phyloP scores from a whole-genome alignment of 2,113 vertebrate species.

The Lycocorax pyrrhopterus region DNA sequence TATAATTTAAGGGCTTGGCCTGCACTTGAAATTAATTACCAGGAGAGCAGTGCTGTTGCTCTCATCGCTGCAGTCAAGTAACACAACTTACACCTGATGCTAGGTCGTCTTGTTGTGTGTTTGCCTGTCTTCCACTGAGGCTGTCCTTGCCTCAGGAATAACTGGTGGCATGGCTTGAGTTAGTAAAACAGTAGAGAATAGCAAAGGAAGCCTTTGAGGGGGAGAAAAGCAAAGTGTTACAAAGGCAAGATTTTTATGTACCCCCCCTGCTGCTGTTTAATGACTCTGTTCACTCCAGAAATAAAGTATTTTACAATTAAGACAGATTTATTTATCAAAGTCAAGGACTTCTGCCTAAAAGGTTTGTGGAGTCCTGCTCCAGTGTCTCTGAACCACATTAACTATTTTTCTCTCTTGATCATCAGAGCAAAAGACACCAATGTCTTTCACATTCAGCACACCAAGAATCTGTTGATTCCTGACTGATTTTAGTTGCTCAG shows the following conservation, averaged over 20 bases:
- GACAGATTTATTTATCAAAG: not conserved
- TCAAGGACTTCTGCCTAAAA: not conserved
- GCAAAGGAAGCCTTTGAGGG: not conserved
- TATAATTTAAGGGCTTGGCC: not conserved
- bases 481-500: not conserved
- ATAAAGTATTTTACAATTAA: not conserved
- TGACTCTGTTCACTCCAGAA: not conserved
- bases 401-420: not conserved
- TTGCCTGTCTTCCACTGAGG: not conserved
- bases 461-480: not conserved
- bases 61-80: not conserved
- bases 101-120: not conserved
- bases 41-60: not conserved
- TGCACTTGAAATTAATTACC: not conserved
- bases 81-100: accelerated
- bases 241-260: not conserved
- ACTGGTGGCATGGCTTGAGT: not conserved
- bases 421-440: not conserved
- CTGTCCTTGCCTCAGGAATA: not conserved
- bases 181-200: not conserved
- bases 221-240: not conserved
- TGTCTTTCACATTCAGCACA: not conserved
- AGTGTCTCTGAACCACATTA: not conserved
- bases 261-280: not conserved
- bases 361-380: not conserved